A percentile compares a stretch with the other conserved stretches of the same genome.
Conservation (phyloP, 2,113 vertebrate species). For the Cariama cristata region DNA sequence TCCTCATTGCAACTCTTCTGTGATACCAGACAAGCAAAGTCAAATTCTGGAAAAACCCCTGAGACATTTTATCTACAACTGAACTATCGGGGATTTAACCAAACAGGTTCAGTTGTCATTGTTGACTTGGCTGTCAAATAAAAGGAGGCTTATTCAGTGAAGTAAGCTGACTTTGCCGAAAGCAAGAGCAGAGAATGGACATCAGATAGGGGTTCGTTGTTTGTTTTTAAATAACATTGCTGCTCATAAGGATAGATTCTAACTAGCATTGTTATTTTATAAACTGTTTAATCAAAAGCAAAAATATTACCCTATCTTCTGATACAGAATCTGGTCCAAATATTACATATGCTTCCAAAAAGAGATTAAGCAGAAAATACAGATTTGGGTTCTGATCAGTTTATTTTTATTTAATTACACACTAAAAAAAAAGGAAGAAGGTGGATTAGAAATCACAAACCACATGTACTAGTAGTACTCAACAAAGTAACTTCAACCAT, state of each 20-base stretch:
- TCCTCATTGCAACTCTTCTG: neutral
- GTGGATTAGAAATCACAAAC: neutral
- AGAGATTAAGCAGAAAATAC: neutral
- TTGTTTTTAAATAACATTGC: neutral
- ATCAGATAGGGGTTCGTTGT: neutral
- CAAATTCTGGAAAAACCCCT: neutral
- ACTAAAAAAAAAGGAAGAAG: neutral
- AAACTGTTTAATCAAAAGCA: neutral
- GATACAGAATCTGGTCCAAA: neutral
- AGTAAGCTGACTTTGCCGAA: constrained; percentile 14
- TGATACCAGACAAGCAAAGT: neutral
- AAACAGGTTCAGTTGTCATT: neutral
- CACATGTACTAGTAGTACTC: neutral
- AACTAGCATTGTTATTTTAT: neutral
- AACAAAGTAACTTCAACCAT: neutral
- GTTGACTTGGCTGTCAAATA: constrained; percentile 2
- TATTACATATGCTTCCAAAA: neutral
- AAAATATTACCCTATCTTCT: neutral
- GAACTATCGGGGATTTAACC: neutral
- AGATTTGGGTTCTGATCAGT: neutral
- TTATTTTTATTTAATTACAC: neutral
- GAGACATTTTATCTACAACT: neutral
- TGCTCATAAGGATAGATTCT: neutral
- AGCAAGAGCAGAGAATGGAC: neutral
- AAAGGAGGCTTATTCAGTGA: neutral